phyloP scores from a whole-genome alignment of 2,888 invertebrate genomes.

The Agelastica alni region DNA sequence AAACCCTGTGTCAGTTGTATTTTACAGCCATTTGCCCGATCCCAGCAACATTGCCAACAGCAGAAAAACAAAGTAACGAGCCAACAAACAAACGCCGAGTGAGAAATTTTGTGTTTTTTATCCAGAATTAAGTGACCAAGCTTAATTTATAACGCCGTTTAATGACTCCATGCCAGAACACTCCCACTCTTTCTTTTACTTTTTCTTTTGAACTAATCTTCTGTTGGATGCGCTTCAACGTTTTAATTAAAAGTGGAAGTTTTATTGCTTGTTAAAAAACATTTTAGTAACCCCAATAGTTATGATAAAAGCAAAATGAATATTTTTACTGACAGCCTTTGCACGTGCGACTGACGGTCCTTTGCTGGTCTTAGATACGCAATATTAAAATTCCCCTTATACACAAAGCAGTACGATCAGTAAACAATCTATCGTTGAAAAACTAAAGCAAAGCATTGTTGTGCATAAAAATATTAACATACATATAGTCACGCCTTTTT shows the following conservation, averaged over 20 bases:
- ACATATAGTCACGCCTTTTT: too few relatives aligned
- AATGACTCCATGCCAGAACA: constrained; percentile 20
- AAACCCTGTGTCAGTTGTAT: neutral
- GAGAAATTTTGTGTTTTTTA: constrained; percentile 26
- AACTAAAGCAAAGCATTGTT: too few relatives aligned
- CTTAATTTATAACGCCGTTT: constrained; percentile 26
- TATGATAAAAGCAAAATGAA: too few relatives aligned
- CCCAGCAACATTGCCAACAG: constrained; percentile 5
- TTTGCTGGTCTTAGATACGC: too few relatives aligned
- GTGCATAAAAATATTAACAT: too few relatives aligned
- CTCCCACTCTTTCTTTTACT: constrained; percentile 10
- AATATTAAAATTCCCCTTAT: too few relatives aligned
- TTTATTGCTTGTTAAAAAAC: constrained; percentile 2
- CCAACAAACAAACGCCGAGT: constrained; percentile 23
- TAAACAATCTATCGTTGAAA: too few relatives aligned
- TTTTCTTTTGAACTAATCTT: constrained; percentile 15
- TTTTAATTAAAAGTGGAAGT: constrained; percentile 14
- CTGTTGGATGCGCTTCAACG: constrained; percentile 4
- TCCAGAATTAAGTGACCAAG: constrained; percentile 27
- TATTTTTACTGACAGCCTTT: too few relatives aligned
- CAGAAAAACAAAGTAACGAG: constrained; percentile 17
- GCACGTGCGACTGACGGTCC: too few relatives aligned
- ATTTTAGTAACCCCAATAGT: too few relatives aligned
- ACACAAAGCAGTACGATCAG: too few relatives aligned
- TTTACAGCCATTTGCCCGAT: constrained; percentile 4